Evolutionary conservation across 2,113 vertebrate species (phyloP).

Genomic region (Sebastes schlegelii): DNA sequence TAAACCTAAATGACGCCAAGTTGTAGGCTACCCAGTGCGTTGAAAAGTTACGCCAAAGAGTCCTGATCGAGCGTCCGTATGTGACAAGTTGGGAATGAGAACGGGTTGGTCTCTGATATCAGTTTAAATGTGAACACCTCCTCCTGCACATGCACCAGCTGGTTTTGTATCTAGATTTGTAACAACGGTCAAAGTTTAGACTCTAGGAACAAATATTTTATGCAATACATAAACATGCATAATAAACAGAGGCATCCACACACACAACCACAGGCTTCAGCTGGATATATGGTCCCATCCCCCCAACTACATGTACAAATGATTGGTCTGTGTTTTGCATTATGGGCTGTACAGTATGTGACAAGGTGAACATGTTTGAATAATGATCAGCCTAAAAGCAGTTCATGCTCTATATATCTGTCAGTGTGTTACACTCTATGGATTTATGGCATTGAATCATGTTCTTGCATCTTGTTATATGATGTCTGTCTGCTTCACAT

Average conservation of each 20-base stretch:
- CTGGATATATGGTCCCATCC: not conserved
- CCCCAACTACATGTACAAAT: not conserved
- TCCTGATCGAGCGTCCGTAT: too few relatives aligned
- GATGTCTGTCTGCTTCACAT: not conserved
- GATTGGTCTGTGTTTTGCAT: constrained; percentile 50
- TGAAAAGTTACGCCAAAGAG: not conserved
- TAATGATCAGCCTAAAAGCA: constrained; percentile 32
- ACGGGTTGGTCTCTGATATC: not conserved
- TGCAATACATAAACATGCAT: not conserved
- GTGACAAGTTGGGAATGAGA: too few relatives aligned
- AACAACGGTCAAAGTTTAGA: not conserved
- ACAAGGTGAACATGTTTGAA: constrained; percentile 29
- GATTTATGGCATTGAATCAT: not conserved
- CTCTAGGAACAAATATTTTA: not conserved
- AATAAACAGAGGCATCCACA: not conserved
- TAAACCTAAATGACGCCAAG: too few relatives aligned
- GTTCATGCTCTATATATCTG: constrained; percentile 7
- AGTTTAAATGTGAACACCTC: not conserved
- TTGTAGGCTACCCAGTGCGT: too few relatives aligned
- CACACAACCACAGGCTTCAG: not conserved
- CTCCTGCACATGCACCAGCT: not conserved
- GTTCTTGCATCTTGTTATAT: not conserved
- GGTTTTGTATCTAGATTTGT: not conserved
- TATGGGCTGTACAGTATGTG: constrained; percentile 14
- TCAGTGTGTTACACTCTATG: not conserved